These are phyloP conservation scores for Sus cebifrons DNA, from an alignment of 2,797 vertebrate genomes.

Conservation along the genomic window DNA sequence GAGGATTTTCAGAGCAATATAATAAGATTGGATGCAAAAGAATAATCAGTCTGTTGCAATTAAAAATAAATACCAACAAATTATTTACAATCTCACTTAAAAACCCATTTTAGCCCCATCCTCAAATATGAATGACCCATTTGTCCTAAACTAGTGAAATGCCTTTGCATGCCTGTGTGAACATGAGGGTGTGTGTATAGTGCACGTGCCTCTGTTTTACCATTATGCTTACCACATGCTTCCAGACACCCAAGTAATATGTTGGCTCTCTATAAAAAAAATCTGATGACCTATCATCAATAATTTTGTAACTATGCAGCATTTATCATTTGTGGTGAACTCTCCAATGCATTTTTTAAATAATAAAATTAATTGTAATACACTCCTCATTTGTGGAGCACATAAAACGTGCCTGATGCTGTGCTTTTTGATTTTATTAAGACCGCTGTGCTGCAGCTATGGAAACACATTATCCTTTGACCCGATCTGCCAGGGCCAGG, in stretches of 20 bases:
- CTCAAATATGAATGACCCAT: neutral
- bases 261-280: conserved; percentile 4
- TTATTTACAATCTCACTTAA: neutral
- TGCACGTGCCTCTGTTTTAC: neutral
- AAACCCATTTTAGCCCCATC: neutral
- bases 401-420: neutral
- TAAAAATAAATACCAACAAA: neutral
- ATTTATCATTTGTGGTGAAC: neutral
- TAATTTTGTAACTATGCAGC: neutral
- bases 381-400: neutral
- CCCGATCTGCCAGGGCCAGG: too few relatives aligned
- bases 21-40: conserved; percentile 35
- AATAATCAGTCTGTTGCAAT: conserved; percentile 36
- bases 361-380: conserved; percentile 13
- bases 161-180: neutral
- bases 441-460: too few relatives aligned
- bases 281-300: neutral
- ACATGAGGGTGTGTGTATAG: neutral
- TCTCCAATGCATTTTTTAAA: neutral
- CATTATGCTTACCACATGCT: neutral
- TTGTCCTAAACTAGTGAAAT: neutral
- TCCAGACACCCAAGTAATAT: neutral
- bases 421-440: neutral
- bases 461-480: too few relatives aligned
- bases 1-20: conserved; percentile 8